phyloP scores from a whole-genome alignment of 2,113 vertebrate genomes.

The Diphyllodes magnificus region DNA sequence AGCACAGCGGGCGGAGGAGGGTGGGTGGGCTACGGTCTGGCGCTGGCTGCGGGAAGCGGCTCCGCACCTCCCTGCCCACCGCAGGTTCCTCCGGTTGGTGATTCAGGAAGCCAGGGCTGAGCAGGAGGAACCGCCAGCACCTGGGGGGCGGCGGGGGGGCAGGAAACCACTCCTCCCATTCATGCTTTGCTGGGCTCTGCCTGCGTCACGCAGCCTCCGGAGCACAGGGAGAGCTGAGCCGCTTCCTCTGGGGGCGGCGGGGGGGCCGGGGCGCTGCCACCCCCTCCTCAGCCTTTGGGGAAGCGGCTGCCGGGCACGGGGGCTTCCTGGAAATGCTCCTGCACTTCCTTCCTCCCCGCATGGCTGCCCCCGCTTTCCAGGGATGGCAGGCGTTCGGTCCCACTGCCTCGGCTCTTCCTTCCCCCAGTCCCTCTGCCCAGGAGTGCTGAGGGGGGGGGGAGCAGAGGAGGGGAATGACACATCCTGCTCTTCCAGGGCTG shows the following conservation, averaged over 20 bases:
- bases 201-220: slow-evolving; percentile 48
- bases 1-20: background rate
- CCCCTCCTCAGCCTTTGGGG: background rate
- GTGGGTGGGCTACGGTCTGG: background rate
- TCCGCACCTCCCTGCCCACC: background rate
- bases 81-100: slow-evolving; percentile 39
- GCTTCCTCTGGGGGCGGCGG: slow-evolving; percentile 14
- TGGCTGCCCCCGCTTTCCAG: slow-evolving; percentile 16
- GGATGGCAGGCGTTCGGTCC: background rate
- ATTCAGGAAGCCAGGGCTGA: slow-evolving; percentile 38
- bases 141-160: slow-evolving; percentile 31
- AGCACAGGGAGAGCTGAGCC: slow-evolving; percentile 13
- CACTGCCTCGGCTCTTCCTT: background rate
- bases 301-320: background rate
- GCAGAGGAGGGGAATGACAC: background rate
- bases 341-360: slow-evolving; percentile 7
- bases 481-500: background rate
- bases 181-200: slow-evolving; percentile 50
- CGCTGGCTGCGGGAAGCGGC: background rate
- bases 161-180: slow-evolving; percentile 58
- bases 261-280: background rate
- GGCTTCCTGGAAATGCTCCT: slow-evolving; percentile 10
- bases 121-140: slow-evolving; percentile 45
- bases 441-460: background rate
- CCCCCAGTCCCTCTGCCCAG: background rate